A percentile compares a stretch with the other conserved stretches of the same genome.
Evolutionary conservation across 1,140 invertebrate species (phyloP).

Genomic region (Cheumatopsyche charites): DNA sequence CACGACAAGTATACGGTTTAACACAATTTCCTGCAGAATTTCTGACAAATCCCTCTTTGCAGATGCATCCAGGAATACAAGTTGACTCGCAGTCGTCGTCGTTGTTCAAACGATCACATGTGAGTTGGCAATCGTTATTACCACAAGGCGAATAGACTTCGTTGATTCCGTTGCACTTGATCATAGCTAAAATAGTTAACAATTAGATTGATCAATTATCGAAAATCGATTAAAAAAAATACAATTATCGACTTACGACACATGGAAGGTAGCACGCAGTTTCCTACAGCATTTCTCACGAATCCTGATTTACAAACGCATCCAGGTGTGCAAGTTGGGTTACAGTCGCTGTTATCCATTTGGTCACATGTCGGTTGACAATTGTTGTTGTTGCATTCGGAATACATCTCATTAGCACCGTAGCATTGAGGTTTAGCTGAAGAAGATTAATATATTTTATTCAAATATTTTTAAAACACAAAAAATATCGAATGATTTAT

Average conservation of each 20-base stretch:
- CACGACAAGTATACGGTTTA: conserved; percentile 1
- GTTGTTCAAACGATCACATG: background rate
- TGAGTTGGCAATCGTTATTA: conserved; percentile 10
- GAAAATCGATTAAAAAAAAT: conserved; percentile 4
- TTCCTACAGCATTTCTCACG: background rate
- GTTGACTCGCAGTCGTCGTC: background rate
- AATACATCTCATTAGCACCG: background rate
- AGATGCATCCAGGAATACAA: conserved; percentile 20
- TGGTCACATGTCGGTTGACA: background rate
- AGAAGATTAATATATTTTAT: background rate
- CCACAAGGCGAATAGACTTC: conserved; percentile 6
- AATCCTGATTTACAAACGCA: background rate
- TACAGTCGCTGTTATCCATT: background rate
- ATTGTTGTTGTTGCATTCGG: background rate
- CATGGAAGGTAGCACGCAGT: background rate
- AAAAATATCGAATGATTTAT: too few species aligned
- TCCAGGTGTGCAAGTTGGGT: background rate
- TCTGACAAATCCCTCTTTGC: background rate
- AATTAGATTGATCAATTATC: background rate
- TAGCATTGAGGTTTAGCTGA: background rate
- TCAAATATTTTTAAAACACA: background rate
- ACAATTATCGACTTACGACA: background rate
- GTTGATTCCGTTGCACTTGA: background rate
- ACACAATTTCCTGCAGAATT: background rate
- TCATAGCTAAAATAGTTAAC: background rate